Evolutionary conservation across 1,140 invertebrate species (phyloP).

Genomic region (Choristoneura fumiferana): DNA sequence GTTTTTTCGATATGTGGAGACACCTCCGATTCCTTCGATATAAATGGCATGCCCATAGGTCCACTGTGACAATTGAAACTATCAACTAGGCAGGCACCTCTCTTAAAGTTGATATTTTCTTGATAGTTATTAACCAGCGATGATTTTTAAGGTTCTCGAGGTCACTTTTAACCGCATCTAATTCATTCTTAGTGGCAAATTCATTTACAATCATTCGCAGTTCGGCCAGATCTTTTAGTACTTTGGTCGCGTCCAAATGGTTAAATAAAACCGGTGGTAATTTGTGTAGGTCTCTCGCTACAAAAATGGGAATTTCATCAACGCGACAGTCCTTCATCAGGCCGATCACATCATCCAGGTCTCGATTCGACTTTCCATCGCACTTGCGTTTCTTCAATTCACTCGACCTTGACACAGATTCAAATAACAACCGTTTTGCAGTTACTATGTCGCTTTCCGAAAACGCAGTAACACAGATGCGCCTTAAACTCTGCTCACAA

Average conservation of each 20-base stretch:
- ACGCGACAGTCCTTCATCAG: neutral
- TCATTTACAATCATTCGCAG: neutral
- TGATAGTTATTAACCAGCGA: neutral
- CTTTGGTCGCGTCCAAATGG: neutral
- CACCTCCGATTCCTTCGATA: neutral
- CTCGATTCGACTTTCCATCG: neutral
- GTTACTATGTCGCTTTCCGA: neutral
- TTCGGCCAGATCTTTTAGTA: neutral
- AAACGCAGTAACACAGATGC: neutral
- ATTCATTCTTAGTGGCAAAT: neutral
- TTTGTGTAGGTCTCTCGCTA: neutral
- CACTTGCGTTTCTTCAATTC: neutral
- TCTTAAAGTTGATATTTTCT: neutral
- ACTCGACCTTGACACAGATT: neutral
- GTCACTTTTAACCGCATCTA: neutral
- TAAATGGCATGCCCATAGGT: neutral
- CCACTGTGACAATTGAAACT: neutral
- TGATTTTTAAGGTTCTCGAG: neutral
- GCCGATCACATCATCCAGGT: neutral
- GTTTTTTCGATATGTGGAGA: neutral
- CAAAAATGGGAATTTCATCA: neutral
- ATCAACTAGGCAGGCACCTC: neutral
- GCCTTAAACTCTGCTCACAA: neutral
- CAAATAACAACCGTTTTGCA: neutral
- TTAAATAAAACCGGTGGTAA: neutral